Evolutionary conservation across 2,888 invertebrate species (phyloP), one percentile per base, ranked within the genome.

Genomic region (Helleia helle): DNA sequence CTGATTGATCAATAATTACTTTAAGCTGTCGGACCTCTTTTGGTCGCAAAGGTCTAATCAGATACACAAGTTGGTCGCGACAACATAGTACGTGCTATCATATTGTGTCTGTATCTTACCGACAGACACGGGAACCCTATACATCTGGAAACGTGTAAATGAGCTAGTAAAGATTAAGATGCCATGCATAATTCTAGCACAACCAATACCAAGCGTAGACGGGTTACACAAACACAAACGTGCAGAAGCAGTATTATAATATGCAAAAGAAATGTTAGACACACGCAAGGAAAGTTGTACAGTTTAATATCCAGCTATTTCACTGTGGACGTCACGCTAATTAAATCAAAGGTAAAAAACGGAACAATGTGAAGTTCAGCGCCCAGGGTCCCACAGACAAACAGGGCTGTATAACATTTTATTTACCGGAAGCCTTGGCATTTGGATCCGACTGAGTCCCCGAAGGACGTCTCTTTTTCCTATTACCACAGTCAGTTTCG

Each of bases 401-500:
- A 47, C 39, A 41, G 37, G n/a, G 37, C 28, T 12, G 17, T 12
- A 26, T n/a, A 34, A 27, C 25, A 34, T 38, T 25, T 36, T 37
- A 49, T 41, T 49, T 49, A 49, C 47, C 47, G 36, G 43, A 30
- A 41, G 26, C 36, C 17, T 42, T 38, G 28, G n/a, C 22, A 41
- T 31, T 47, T 34, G 44, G 41, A 36, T 47, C 47, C 40, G 37
- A 22, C 39, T 36, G 27, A 38, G 24, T 71, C 66, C 49, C 54
- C 42, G 59, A 56, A 47, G 59, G 56, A 41, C 69, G 72, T 54
- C 86, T 86, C 59, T 77, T 69, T 63, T 72, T 65, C 60, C 71
- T 70, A 63, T 86, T 65, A 71, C 12, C 18, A 34, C 88, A 88
- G 70, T 83, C 75, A 55, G 72, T 69, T 69, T 91, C 91, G 67